These are phyloP conservation scores for Anodontia alba DNA, from an alignment of 2,888 invertebrate genomes.

Conservation along the genomic window DNA sequence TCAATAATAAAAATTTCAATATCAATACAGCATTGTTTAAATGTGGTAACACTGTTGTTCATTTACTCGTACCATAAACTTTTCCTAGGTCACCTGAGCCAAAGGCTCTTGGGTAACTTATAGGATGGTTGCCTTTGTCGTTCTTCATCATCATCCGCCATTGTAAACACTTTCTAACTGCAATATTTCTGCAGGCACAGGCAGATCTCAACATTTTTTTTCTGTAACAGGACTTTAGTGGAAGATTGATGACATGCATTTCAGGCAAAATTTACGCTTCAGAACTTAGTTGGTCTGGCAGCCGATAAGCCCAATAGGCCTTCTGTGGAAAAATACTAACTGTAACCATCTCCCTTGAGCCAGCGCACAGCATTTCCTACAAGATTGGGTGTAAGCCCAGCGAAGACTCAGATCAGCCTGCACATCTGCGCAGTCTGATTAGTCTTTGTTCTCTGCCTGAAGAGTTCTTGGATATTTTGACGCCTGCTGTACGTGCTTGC, in stretches of 20 bases:
- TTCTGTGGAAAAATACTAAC: background rate
- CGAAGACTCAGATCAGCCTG: too few species aligned
- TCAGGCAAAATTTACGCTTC: conserved; percentile 2
- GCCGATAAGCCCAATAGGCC: background rate
- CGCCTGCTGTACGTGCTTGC: too few species aligned
- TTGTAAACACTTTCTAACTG: background rate
- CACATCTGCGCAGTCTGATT: too few species aligned
- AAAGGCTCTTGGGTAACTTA: background rate
- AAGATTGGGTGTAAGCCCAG: too few species aligned
- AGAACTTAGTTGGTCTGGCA: background rate
- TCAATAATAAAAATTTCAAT: background rate
- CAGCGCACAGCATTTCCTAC: too few species aligned
- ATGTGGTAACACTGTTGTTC: background rate
- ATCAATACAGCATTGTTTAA: background rate
- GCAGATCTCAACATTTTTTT: background rate
- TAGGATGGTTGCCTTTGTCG: background rate
- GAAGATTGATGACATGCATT: background rate
- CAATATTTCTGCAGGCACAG: background rate
- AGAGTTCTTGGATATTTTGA: background rate
- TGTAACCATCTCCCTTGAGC: background rate
- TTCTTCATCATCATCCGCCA: background rate
- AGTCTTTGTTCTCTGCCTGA: too few species aligned
- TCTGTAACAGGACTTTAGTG: background rate
- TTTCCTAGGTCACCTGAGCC: background rate
- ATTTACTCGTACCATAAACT: background rate